phyloP scores from a whole-genome alignment of 1,140 invertebrate genomes.

The Pachypeltis micranthus region DNA sequence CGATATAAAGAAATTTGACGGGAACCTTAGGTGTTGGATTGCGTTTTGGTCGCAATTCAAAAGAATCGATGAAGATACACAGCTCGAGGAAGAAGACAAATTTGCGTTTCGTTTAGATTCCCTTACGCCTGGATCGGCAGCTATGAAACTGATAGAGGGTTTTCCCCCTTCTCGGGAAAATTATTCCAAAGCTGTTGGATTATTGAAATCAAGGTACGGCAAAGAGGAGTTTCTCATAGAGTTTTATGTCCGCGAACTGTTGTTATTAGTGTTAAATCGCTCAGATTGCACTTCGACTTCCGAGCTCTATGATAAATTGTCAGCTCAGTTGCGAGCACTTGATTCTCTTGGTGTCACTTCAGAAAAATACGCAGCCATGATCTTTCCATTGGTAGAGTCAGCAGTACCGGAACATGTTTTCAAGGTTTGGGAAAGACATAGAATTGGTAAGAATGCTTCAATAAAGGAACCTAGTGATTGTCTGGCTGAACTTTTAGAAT shows the following conservation, averaged over 20 bases:
- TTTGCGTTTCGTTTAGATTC: conserved; percentile 22
- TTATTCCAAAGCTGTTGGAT: conserved; percentile 23
- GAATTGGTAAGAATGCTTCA: no score
- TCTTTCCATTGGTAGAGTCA: conserved; percentile 32
- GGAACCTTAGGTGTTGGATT: no score
- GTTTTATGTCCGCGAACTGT: conserved; percentile 28
- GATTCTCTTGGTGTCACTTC: conserved; percentile 29
- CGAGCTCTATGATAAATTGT: no score
- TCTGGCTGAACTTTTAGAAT: no score
- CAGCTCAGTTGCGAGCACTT: no score
- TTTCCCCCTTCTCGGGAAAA: no score
- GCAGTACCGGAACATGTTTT: conserved; percentile 30
- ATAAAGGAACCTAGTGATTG: no score
- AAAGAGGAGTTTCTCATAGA: conserved; percentile 26
- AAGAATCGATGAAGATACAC: conserved; percentile 21
- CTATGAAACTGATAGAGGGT: no score
- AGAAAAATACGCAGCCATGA: conserved; percentile 28
- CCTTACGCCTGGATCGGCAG: neutral
- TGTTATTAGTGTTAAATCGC: conserved; percentile 25
- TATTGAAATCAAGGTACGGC: conserved; percentile 22
- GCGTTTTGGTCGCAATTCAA: conserved; percentile 25
- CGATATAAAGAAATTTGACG: conserved; percentile 26
- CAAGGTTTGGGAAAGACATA: conserved; percentile 26
- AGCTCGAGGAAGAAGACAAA: conserved; percentile 19
- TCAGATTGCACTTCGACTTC: neutral